Base-by-base conservation (phyloP, 1,140 invertebrate genomes). In the Heliconius melpomene region DNA sequence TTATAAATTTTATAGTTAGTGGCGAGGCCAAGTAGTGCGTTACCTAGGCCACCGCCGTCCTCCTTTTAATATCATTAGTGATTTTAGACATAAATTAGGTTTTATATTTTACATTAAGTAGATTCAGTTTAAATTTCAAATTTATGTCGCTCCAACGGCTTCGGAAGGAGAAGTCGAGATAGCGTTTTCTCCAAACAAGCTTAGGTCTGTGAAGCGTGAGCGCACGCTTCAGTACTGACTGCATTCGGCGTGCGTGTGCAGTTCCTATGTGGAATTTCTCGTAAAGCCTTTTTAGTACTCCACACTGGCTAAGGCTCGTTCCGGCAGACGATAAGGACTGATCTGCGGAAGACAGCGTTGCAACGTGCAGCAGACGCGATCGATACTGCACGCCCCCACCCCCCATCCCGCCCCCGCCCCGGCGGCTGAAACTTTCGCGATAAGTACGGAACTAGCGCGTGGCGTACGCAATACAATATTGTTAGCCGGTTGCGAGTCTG, bases 401-500 rank as follows among this genome's bases (percentile, higher is more conserved):
- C 81, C 82, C 83, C 84, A 3, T 54, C 70, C 79, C 81, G 79
- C 81, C 36, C 82, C 84, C 84, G 70, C 75, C 83, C 85, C 87
- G 86, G 38, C 89, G 90, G 90, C 91, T 93, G 93, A 93, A 94
- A 94, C 85, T 94, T 94, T 93, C 88, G 91, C 91, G 91, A 94
- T 93, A 93, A 94, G 91, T 94, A 93, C 89, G 85, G 88, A 93
- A 94, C 91, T 94, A 94, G 88, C 93, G 93, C 91, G 93, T 92
- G 87, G 83, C 85, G 90, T 92, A 94, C 93, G 93, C 93, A 94
- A 92, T 88, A 91, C 93, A 93, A 94, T 93, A 94, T 94, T 93
- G 93, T 94, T 94, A 93, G 93, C 91, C 87, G 88, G 92, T 93
- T 94, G 90, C 90, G 91, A 94, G 92, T 91, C 90, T 92, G 89